Base-by-base conservation (phyloP, 2,797 vertebrate genomes). In the Tokudaia tokunoshimensis region DNA sequence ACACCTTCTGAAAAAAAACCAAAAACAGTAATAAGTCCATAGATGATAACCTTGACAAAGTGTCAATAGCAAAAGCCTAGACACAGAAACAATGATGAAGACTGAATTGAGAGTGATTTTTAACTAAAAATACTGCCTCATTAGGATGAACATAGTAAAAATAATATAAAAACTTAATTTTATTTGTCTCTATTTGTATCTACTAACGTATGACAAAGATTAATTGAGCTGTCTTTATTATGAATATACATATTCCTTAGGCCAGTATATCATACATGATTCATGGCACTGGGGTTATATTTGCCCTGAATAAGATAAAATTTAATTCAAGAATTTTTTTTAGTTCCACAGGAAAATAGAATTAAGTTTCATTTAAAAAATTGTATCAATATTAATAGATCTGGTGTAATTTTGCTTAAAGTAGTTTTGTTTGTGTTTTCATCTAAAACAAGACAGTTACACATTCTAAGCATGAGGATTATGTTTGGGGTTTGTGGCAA, bases 381-480 rank as follows among this genome's bases (percentile, higher is more conserved):
- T 3, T 17, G 1, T 63, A 29, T n/a, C 44, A 75, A 1, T 84
- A 20, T 63, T 50, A 70, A 29, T 76, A 15, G 50, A 37, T 67
- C 41, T 65, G 63, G 17, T 47, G 65, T 63, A 81, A 86, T 91
- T 12, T 75, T 91, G 6, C 75, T 44, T 70, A 59, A 74, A 89
- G 59, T 87, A 9, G 15, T 84, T 91, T 92, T 95, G 41, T 34
- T 96, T 94, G 34, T 1, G 76, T 86, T 89, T 94, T 81, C 72
- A 57, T 92, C 52, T 90, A 50, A 94, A 92, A 95, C 26, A 93
- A 47, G 85, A 92, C 76, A 67, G 65, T 65, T 94, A 41, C 26
- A 47, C 3, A 72, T 29, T 93, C 5, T n/a, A 89, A 95, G 29
- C 61, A 3, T 29, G 75, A 34, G 89, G 57, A 88, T 84, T 90